A percentile compares a stretch with the other conserved stretches of the same genome.
These are phyloP conservation scores for Dromas ardeola DNA, from an alignment of 2,113 vertebrate species.

Conservation along the genomic window DNA sequence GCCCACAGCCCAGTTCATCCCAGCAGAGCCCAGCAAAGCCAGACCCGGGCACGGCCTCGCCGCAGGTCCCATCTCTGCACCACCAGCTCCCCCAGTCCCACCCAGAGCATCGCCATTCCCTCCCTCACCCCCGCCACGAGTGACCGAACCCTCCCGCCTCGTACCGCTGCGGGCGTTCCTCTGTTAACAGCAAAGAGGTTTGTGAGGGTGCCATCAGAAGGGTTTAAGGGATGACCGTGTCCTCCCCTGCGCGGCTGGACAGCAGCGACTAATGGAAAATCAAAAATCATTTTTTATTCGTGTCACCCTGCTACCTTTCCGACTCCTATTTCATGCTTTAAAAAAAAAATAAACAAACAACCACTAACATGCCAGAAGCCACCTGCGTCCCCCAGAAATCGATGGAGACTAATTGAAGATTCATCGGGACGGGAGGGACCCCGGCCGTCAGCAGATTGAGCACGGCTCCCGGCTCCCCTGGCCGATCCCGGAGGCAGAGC, in stretches of 20 bases:
- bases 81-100: neutral
- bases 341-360: neutral
- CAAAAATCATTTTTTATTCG: neutral
- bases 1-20: fast-evolving
- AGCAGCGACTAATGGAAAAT: neutral
- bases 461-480: fast-evolving
- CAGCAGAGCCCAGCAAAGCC: neutral
- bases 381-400: neutral
- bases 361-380: neutral
- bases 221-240: neutral
- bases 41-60: neutral
- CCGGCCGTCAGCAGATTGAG: fast-evolving
- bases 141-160: neutral
- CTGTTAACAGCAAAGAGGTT: neutral
- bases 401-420: neutral
- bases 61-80: fast-evolving
- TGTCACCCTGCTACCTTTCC: neutral
- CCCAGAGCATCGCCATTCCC: neutral
- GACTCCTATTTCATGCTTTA: neutral
- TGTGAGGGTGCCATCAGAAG: neutral
- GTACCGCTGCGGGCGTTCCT: fast-evolving
- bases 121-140: neutral
- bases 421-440: neutral
- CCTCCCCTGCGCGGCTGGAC: neutral
- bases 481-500: neutral